Evolutionary conservation across 2,888 invertebrate species (phyloP).

Genomic region (Uloborus plumipes): DNA sequence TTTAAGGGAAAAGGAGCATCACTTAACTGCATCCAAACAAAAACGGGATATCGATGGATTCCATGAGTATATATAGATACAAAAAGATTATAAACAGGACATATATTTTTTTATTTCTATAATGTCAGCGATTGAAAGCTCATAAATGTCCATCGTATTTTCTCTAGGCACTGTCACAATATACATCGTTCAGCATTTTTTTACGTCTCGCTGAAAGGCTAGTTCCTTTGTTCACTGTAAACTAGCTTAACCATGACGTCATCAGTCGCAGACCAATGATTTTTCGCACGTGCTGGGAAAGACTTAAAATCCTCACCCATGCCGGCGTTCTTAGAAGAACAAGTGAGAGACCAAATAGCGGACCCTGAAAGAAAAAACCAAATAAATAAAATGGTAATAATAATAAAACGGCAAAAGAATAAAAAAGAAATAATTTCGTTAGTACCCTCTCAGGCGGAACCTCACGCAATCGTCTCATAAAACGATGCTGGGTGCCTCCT

Average conservation of each 20-base stretch:
- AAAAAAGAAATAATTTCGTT: constrained; percentile 27
- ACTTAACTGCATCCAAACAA: too few species aligned
- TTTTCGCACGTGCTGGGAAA: constrained; percentile 60
- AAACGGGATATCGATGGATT: too few species aligned
- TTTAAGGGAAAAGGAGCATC: too few species aligned
- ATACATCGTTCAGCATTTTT: too few species aligned
- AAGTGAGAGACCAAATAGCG: constrained; percentile 26
- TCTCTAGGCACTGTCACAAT: too few species aligned
- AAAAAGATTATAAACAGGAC: too few species aligned
- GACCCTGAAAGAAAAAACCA: constrained; percentile 17
- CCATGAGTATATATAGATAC: too few species aligned
- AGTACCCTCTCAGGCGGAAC: constrained; percentile 40
- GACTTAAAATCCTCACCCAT: constrained; percentile 2
- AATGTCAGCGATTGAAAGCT: too few species aligned
- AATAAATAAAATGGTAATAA: constrained; percentile 21
- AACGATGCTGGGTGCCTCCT: constrained; percentile 19
- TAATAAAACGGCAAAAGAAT: constrained; percentile 27
- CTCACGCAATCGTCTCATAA: constrained; percentile 50
- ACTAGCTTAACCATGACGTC: constrained; percentile 29
- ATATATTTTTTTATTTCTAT: too few species aligned
- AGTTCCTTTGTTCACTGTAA: too few species aligned
- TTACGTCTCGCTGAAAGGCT: too few species aligned
- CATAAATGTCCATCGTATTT: too few species aligned
- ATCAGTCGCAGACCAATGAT: constrained; percentile 44
- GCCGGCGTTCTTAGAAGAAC: not conserved